phyloP scores from a whole-genome alignment of 1,140 invertebrate genomes.

The Hermatobates lingyangjiaoensis region DNA sequence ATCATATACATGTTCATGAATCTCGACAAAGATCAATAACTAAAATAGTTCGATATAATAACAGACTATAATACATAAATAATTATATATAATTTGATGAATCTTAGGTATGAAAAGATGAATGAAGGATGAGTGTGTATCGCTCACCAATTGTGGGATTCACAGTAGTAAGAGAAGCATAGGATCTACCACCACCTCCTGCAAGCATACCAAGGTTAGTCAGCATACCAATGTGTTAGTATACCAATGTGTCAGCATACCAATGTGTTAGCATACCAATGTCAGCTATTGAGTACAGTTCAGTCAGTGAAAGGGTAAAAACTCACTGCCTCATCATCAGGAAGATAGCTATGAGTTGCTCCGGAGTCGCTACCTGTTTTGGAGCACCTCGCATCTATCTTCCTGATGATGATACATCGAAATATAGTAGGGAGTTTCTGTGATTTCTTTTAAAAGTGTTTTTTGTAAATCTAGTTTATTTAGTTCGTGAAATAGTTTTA shows the following conservation, averaged over 20 bases:
- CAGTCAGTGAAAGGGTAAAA: conserved; percentile 10
- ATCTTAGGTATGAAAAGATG: background rate
- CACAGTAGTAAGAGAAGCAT: conserved; percentile 23
- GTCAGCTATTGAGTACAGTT: conserved; percentile 3
- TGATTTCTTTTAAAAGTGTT: too few relatives aligned
- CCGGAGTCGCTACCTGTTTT: background rate
- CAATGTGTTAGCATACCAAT: background rate
- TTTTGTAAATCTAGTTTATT: too few relatives aligned
- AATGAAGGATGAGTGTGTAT: background rate
- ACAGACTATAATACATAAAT: background rate
- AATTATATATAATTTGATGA: background rate
- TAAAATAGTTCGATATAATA: background rate
- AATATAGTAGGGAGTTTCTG: too few relatives aligned
- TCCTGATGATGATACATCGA: too few relatives aligned
- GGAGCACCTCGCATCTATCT: background rate
- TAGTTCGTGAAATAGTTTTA: too few relatives aligned
- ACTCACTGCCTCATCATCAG: background rate
- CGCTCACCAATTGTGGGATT: conserved; percentile 22
- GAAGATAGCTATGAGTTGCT: too few relatives aligned
- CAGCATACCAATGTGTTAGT: conserved; percentile 15
- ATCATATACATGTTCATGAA: too few relatives aligned
- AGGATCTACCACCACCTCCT: conserved; percentile 20
- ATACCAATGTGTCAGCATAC: conserved; percentile 11
- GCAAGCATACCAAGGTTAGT: too few relatives aligned
- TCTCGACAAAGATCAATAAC: too few relatives aligned